phyloP scores from a whole-genome alignment of 2,113 vertebrate genomes.

The Phylloscopus trochilus region DNA sequence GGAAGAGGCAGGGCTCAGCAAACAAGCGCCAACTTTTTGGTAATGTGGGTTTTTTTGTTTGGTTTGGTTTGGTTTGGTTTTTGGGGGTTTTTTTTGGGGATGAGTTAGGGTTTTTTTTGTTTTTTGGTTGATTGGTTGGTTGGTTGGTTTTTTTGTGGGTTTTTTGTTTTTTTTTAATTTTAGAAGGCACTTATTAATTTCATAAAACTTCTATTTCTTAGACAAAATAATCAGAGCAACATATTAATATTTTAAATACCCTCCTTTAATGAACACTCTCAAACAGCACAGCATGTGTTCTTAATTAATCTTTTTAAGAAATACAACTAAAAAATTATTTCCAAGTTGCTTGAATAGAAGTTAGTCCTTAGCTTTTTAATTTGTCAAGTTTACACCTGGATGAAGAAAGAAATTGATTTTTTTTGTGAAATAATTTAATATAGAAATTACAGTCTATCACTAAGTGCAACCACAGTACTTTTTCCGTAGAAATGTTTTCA shows the following conservation, averaged over 20 bases:
- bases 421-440: not conserved
- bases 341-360: not conserved
- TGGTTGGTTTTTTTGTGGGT: no score
- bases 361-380: not conserved
- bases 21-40: not conserved
- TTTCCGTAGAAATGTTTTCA: not conserved
- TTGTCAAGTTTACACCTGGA: not conserved
- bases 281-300: not conserved
- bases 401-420: not conserved
- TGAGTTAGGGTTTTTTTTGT: no score
- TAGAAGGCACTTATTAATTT: not conserved
- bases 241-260: not conserved
- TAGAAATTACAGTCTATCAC: not conserved
- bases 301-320: not conserved
- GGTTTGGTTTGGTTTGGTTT: not conserved
- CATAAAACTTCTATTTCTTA: not conserved
- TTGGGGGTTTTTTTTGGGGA: no score
- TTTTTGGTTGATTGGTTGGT: no score
- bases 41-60: not conserved
- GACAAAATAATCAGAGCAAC: not conserved
- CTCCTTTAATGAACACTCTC: not conserved
- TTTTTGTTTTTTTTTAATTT: not conserved
- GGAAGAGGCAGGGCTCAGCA: not conserved
- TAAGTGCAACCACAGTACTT: not conserved
- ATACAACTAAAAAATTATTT: not conserved